Evolutionary conservation across 2,888 invertebrate species (phyloP).

Genomic region (Lasioglossum morio): DNA sequence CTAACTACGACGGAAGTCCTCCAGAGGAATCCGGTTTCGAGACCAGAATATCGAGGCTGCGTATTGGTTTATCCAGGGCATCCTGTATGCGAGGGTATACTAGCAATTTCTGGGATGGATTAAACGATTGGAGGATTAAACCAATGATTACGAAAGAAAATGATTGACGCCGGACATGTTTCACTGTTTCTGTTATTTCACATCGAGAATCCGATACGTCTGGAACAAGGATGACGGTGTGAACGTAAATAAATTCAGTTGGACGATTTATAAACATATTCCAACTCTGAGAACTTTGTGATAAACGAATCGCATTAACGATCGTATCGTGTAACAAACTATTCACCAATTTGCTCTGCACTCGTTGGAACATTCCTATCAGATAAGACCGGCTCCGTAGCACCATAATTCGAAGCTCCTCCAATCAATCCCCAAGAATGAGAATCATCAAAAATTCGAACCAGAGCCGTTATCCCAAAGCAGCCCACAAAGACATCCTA

Average conservation of each 20-base stretch:
- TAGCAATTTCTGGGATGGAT: conserved; percentile 1
- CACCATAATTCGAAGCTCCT: not conserved
- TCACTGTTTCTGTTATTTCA: not conserved
- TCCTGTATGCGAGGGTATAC: conserved; percentile 30
- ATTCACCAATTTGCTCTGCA: not conserved
- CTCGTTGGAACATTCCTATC: not conserved
- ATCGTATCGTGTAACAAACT: not conserved
- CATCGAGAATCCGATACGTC: not conserved
- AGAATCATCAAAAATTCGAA: not conserved
- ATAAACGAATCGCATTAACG: not conserved
- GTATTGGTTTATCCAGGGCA: conserved; percentile 40
- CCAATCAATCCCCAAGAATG: not conserved
- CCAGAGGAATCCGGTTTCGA: conserved; percentile 51
- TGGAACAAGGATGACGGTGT: not conserved
- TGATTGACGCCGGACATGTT: not conserved
- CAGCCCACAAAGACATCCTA: not conserved
- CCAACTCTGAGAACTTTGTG: no score
- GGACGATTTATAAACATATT: not conserved
- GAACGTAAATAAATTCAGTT: not conserved
- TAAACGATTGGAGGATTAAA: not conserved
- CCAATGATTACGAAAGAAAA: not conserved
- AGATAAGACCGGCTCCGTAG: not conserved
- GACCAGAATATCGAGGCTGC: conserved; percentile 14
- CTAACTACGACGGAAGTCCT: conserved; percentile 48
- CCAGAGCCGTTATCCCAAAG: not conserved